These are phyloP conservation scores for Polypterus bichir DNA, from an alignment of 2,113 vertebrate genomes.

Conservation along the genomic window DNA sequence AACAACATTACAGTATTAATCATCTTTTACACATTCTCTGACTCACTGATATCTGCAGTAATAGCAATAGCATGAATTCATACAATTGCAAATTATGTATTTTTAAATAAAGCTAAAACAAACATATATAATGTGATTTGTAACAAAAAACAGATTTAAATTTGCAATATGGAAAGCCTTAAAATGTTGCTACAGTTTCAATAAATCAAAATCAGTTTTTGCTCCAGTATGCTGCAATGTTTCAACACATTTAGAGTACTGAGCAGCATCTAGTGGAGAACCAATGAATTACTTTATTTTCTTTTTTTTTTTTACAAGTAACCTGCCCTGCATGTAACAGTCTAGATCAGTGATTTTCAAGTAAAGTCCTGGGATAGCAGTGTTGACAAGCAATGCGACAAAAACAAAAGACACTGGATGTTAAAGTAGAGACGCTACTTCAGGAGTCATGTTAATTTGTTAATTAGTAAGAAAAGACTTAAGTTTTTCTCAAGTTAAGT, in stretches of 20 bases:
- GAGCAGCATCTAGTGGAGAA: background rate
- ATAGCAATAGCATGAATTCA: conserved; percentile 51
- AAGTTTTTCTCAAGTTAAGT: no score
- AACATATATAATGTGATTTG: no score
- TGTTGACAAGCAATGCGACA: no score
- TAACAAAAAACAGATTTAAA: background rate
- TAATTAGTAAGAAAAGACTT: no score
- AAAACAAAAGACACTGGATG: no score
- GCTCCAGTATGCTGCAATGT: background rate
- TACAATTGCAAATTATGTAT: conserved; percentile 23
- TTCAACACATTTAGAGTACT: background rate
- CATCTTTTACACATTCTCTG: conserved; percentile 48
- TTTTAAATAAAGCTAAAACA: background rate
- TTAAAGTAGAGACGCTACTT: no score
- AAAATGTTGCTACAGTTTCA: background rate
- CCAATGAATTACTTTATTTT: background rate
- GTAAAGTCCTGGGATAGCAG: no score
- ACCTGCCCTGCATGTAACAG: no score
- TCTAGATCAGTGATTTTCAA: no score
- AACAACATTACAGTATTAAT: conserved; percentile 32
- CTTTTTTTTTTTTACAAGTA: no score
- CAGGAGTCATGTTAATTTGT: no score
- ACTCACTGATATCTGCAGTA: conserved; percentile 55
- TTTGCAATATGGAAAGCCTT: background rate
- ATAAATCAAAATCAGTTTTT: background rate